phyloP scores from a whole-genome alignment of 2,113 vertebrate genomes.

The Struthidea cinerea region DNA sequence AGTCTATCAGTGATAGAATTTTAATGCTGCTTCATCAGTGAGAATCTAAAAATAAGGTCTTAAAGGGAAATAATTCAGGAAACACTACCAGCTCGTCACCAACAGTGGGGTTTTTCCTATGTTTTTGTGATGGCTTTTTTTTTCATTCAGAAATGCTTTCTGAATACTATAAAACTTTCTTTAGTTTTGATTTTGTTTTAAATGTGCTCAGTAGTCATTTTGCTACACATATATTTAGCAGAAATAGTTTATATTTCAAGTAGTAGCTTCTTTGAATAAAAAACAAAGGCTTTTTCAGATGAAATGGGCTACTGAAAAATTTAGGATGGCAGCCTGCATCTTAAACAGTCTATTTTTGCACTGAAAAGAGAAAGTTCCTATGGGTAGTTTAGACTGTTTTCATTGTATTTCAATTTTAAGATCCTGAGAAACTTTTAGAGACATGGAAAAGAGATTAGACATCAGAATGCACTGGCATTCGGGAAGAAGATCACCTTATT shows the following conservation, averaged over 20 bases:
- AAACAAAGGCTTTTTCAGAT: neutral
- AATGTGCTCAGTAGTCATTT: neutral
- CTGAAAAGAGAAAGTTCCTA: neutral
- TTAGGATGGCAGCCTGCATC: neutral
- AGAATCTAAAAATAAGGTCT: neutral
- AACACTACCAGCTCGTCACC: neutral
- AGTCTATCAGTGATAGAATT: neutral
- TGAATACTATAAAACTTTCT: neutral
- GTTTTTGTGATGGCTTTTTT: neutral
- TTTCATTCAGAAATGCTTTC: neutral
- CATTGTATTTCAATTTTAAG: neutral
- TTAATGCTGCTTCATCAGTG: neutral
- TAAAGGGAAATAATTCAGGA: neutral
- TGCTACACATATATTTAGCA: neutral
- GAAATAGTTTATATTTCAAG: neutral
- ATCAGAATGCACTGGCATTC: neutral
- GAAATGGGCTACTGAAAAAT: neutral
- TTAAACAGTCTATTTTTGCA: neutral
- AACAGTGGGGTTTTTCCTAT: rapidly evolving
- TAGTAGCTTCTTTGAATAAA: neutral
- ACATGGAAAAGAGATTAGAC: neutral
- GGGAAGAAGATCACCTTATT: neutral
- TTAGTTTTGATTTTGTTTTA: neutral
- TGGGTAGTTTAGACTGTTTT: neutral
- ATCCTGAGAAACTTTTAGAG: neutral